Evolutionary conservation across 2,797 vertebrate species (phyloP), one percentile per base, ranked within the genome.

Genomic region (Enteromius afrohamiltoni): DNA sequence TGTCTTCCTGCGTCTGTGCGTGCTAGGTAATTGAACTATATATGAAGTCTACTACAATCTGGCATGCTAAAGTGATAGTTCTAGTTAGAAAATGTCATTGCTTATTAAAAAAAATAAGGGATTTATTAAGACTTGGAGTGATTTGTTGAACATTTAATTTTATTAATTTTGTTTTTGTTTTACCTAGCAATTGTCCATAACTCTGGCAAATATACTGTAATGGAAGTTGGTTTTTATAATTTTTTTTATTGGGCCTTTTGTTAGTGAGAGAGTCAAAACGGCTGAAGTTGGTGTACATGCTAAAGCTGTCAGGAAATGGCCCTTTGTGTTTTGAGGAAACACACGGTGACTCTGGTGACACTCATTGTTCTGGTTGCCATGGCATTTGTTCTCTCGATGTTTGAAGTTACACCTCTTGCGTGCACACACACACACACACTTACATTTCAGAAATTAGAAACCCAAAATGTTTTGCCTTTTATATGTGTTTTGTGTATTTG

Each of bases 351-450:
- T 70, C 47, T 77, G 49, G 69, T 88, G 86, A 87, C 89, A 82
- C 71, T 21, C 73, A 89, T 90, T 91, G 88, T 91, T 89, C 80
- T 79, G 17, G 68, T 86, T 84, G 80, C 68, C 53, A 80, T 85
- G 86, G 75, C 4, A 3, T 83, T 58, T 68, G 60, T 65, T 82
- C 71, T 65, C 60, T 47, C 67, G 47, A 82, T 82, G 60, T 82
- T 76, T 82, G 17, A 53, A 67, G 80, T 55, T 71, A 65, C 45
- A 75, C 80, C 80, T 82, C 16, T 53, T 3, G 31, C 42, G n/a
- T n/a, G n/a, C 10, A 40, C 10, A 42, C 58, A 19, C 5, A 26
- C 6, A 42, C 58, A 19, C 6, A 40, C 42, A 45, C 42, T 42
- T 10, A 19, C 6, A 40, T 65, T 82, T 73, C 40, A 21, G 68